Percentiles rank a stretch among this genome's conserved stretches.
phyloP scores from a whole-genome alignment of 2,888 invertebrate species.

The Zelleria hepariella region DNA sequence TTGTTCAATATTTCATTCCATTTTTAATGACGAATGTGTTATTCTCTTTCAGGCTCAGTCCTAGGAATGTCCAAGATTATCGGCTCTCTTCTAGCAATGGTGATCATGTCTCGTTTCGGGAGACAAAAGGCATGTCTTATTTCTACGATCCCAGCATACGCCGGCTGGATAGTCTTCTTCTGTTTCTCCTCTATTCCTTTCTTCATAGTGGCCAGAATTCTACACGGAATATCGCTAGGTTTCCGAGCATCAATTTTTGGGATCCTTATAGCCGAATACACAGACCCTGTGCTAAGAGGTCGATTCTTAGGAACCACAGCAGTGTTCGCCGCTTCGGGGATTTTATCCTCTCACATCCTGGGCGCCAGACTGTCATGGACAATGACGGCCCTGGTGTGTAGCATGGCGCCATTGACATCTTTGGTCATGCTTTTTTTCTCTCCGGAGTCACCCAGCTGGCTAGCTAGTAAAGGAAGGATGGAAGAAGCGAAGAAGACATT shows the following conservation, averaged over 20 bases:
- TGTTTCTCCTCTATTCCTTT: background rate
- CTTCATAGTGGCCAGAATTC: background rate
- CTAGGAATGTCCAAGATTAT: background rate
- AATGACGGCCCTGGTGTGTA: background rate
- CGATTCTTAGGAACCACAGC: background rate
- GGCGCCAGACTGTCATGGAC: background rate
- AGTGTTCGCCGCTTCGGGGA: background rate
- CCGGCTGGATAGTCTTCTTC: background rate
- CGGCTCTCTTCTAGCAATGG: background rate
- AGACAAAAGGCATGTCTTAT: background rate
- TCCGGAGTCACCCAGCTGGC: background rate
- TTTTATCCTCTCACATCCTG: background rate
- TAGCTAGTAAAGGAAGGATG: background rate
- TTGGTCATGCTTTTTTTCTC: background rate
- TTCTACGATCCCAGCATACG: constrained; percentile 1
- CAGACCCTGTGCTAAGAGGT: background rate
- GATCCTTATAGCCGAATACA: background rate
- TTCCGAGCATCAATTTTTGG: background rate
- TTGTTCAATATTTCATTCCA: too few relatives aligned
- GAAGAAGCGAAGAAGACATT: background rate
- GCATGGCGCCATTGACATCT: background rate
- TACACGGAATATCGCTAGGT: background rate
- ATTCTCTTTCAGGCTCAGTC: background rate
- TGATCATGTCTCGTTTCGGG: background rate
- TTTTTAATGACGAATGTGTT: background rate